A percentile compares a stretch with the other conserved stretches of the same genome.
Conservation (phyloP, 2,797 vertebrate genomes). For the Hyperoplus immaculatus region DNA sequence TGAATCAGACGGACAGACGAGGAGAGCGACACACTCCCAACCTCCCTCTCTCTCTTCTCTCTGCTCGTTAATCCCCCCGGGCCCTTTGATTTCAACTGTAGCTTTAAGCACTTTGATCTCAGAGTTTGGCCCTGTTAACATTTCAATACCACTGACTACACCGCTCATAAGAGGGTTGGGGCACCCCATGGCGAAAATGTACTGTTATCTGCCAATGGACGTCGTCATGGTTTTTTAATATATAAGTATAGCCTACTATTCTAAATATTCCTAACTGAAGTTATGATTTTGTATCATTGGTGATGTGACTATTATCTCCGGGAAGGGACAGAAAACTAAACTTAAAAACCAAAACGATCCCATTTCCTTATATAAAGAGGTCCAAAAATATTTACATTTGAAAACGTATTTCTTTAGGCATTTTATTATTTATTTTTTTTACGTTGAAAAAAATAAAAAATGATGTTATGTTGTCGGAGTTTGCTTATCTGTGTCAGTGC, state of each 20-base stretch:
- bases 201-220: slow-evolving; percentile 40
- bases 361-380: slow-evolving; percentile 20
- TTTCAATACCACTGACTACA: slow-evolving; percentile 40
- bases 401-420: slow-evolving; percentile 11
- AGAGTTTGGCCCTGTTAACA: slow-evolving; percentile 37
- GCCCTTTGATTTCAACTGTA: slow-evolving; percentile 52
- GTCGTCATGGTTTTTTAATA: slow-evolving; percentile 38
- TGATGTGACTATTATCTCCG: slow-evolving; percentile 39
- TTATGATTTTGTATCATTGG: slow-evolving; percentile 48
- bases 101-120: slow-evolving; percentile 62
- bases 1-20: slow-evolving; percentile 36
- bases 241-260: slow-evolving; percentile 11
- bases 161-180: slow-evolving; percentile 37
- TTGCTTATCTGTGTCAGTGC: slow-evolving; percentile 83
- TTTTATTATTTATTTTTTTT: slow-evolving; percentile 46
- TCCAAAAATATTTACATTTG: slow-evolving; percentile 35
- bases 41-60: slow-evolving; percentile 44
- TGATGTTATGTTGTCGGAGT: slow-evolving; percentile 43
- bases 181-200: slow-evolving; percentile 18
- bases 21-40: slow-evolving; percentile 47
- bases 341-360: slow-evolving; percentile 50
- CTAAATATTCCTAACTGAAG: slow-evolving; percentile 33
- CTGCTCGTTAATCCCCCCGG: slow-evolving; percentile 39
- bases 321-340: slow-evolving; percentile 40
- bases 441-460: slow-evolving; percentile 14